A percentile compares a stretch with the other conserved stretches of the same genome.
These are phyloP conservation scores for Hypotaenidia okinawae DNA, from an alignment of 2,797 vertebrate species.

Conservation along the genomic window DNA sequence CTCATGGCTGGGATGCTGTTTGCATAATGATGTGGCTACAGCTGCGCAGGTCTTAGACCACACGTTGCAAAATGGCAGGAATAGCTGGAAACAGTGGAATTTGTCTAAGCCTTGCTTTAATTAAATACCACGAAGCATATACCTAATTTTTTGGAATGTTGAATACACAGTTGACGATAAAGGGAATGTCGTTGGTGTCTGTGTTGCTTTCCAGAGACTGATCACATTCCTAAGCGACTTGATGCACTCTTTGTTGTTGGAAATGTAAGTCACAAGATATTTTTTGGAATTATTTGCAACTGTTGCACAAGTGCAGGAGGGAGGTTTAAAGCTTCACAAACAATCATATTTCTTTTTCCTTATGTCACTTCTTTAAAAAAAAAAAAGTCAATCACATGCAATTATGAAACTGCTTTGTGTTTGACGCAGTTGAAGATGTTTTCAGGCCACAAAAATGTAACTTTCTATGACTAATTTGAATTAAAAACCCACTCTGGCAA, in stretches of 20 bases:
- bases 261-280: constrained; percentile 13
- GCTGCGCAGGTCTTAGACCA: neutral
- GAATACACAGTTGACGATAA: neutral
- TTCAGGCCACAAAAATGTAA: constrained; percentile 63
- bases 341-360: constrained; percentile 21
- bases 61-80: neutral
- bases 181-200: neutral
- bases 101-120: neutral
- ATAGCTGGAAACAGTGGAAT: neutral
- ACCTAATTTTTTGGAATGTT: neutral
- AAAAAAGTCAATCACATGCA: neutral
- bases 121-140: neutral
- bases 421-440: constrained; percentile 52
- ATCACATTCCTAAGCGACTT: neutral
- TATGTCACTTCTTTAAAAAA: neutral
- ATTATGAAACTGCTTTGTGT: constrained; percentile 39
- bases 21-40: neutral
- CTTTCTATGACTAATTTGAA: constrained; percentile 55
- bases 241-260: neutral
- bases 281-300: constrained; percentile 5
- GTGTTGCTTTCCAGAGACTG: rapidly evolving
- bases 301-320: constrained; percentile 5
- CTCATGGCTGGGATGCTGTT: neutral
- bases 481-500: constrained; percentile 4
- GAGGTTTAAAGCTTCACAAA: constrained; percentile 30